Conservation (phyloP, 2,113 vertebrate genomes). For the Clarias magur region DNA sequence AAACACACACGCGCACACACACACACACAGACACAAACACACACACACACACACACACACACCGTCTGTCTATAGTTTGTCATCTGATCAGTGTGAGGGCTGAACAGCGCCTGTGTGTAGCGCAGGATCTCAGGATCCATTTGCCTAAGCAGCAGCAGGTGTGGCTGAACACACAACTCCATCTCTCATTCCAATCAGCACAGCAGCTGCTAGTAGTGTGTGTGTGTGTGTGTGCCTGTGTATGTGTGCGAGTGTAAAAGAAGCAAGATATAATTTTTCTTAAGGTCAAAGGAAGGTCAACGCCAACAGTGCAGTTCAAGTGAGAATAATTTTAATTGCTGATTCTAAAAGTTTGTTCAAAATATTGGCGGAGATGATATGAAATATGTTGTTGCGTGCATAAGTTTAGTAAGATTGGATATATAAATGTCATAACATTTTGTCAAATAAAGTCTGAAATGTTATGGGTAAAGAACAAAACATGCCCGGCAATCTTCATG, state of each 20-base stretch:
- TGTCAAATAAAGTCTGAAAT: background rate
- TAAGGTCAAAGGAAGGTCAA: slow-evolving; percentile 7
- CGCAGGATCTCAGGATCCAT: slow-evolving; percentile 18
- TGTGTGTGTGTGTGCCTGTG: slow-evolving; percentile 12
- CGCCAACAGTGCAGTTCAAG: background rate
- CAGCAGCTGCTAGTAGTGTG: slow-evolving; percentile 24
- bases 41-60: slow-evolving; percentile 6
- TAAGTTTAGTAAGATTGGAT: too few species aligned
- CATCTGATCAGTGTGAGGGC: slow-evolving; percentile 29
- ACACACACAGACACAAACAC: slow-evolving; percentile 13
- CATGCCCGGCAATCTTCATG: background rate
- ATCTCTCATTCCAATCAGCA: slow-evolving; percentile 33
- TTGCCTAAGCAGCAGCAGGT: slow-evolving; percentile 43
- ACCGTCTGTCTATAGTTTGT: slow-evolving; percentile 23
- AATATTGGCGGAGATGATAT: background rate
- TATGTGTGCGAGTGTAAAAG: slow-evolving; percentile 7
- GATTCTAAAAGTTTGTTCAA: background rate
- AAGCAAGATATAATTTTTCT: slow-evolving; percentile 5
- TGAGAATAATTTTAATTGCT: background rate
- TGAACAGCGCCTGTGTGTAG: slow-evolving; percentile 24
- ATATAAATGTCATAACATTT: background rate
- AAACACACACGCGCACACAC: background rate
- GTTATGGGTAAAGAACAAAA: background rate
- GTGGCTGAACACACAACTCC: slow-evolving; percentile 9
- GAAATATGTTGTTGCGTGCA: background rate